phyloP scores from a whole-genome alignment of 2,797 vertebrate genomes.

The Natrix natrix region DNA sequence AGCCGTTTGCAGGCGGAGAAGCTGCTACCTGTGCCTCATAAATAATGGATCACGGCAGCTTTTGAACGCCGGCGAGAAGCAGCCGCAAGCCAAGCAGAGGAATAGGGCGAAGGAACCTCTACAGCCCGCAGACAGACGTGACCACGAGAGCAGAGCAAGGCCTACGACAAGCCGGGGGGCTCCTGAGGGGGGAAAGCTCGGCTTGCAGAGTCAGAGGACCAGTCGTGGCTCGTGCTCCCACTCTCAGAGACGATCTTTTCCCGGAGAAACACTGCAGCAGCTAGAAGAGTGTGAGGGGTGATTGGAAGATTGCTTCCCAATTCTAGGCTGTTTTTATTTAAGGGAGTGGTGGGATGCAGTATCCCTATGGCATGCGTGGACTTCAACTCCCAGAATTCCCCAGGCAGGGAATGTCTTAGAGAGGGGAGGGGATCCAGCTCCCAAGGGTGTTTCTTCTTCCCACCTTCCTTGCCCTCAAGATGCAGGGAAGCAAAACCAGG shows the following conservation, averaged over 20 bases:
- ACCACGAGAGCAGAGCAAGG: neutral
- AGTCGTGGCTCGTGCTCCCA: neutral
- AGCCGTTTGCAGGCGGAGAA: neutral
- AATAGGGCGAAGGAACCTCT: neutral
- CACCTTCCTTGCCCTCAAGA: too few species aligned
- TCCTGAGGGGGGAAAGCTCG: neutral
- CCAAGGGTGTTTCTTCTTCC: neutral
- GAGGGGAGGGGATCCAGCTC: neutral
- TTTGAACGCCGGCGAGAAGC: neutral
- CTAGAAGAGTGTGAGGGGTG: neutral
- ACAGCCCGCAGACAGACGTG: slow-evolving; percentile 19
- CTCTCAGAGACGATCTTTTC: neutral
- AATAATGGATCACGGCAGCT: neutral
- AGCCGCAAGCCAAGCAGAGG: neutral
- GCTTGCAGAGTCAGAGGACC: neutral
- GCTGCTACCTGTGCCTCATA: neutral
- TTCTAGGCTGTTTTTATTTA: neutral
- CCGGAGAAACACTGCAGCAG: neutral
- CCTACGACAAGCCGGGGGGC: neutral
- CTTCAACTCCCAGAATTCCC: neutral
- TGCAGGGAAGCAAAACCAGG: neutral
- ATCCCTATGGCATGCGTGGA: neutral
- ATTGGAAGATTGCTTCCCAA: neutral
- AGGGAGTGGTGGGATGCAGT: neutral
- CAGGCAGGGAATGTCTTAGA: neutral